These are phyloP conservation scores for Nymphalis polychloros DNA, from an alignment of 2,888 invertebrate species.

Conservation along the genomic window DNA sequence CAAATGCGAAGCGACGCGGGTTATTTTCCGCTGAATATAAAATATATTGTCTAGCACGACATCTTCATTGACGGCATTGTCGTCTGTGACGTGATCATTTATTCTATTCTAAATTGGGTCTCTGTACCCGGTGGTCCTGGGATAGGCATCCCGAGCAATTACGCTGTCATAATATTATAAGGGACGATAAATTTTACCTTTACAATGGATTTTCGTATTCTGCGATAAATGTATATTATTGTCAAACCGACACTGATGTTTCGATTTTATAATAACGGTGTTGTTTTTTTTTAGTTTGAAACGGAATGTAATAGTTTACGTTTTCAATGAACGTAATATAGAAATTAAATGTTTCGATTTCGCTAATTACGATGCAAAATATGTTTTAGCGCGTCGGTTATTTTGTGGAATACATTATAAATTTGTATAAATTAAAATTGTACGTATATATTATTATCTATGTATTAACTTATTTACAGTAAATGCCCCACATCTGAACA, in stretches of 20 bases:
- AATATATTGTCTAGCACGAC: slow-evolving; percentile 56
- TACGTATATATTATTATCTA: too few relatives aligned
- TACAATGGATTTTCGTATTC: slow-evolving; percentile 43
- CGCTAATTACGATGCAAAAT: background rate
- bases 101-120: slow-evolving; percentile 50
- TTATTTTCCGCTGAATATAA: slow-evolving; percentile 62
- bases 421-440: too few relatives aligned
- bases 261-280: background rate
- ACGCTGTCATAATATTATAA: slow-evolving; percentile 72
- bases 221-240: slow-evolving; percentile 11
- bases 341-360: background rate
- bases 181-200: slow-evolving; percentile 56
- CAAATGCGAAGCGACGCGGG: slow-evolving; percentile 64
- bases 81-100: slow-evolving; percentile 70
- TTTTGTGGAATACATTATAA: too few relatives aligned
- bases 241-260: background rate
- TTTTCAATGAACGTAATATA: background rate
- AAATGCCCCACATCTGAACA: too few relatives aligned
- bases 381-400: too few relatives aligned
- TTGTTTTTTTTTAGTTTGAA: too few relatives aligned
- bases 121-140: slow-evolving; percentile 63
- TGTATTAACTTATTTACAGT: too few relatives aligned
- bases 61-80: slow-evolving; percentile 72
- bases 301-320: too few relatives aligned
- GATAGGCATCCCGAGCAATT: slow-evolving; percentile 40